phyloP scores from a whole-genome alignment of 2,113 vertebrate species.

The Petrocephalus zakoni region DNA sequence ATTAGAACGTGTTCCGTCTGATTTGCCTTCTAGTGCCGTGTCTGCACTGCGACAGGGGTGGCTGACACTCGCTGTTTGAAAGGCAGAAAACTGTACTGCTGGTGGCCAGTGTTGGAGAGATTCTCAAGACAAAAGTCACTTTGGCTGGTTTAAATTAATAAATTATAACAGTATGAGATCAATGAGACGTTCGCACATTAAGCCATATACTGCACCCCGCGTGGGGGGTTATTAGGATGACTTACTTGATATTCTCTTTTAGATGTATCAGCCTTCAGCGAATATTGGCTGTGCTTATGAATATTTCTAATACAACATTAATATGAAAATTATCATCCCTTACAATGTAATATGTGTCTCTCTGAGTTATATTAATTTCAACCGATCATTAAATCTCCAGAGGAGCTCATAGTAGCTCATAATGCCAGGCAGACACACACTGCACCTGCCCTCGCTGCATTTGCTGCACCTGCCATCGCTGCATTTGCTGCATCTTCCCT shows the following conservation, averaged over 20 bases:
- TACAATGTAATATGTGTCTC: background rate
- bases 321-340: background rate
- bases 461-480: too few relatives aligned
- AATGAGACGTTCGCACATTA: background rate
- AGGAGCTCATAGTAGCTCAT: background rate
- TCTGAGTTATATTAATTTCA: background rate
- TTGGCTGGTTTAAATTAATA: background rate
- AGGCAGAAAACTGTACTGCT: background rate
- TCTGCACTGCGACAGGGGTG: background rate
- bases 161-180: background rate
- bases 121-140: background rate
- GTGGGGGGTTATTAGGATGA: background rate
- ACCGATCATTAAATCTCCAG: background rate
- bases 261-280: background rate
- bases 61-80: background rate
- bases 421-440: background rate
- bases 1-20: background rate
- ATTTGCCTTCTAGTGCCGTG: background rate
- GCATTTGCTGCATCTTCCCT: too few relatives aligned
- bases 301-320: slow-evolving; percentile 1
- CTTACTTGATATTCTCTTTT: background rate
- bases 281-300: background rate
- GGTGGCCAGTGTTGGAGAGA: background rate
- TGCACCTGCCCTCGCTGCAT: background rate
- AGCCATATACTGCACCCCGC: background rate